Evolutionary conservation across 2,113 vertebrate genomes (phyloP), one percentile per base, ranked within the genome.

Genomic region (Dasyurus viverrinus): DNA sequence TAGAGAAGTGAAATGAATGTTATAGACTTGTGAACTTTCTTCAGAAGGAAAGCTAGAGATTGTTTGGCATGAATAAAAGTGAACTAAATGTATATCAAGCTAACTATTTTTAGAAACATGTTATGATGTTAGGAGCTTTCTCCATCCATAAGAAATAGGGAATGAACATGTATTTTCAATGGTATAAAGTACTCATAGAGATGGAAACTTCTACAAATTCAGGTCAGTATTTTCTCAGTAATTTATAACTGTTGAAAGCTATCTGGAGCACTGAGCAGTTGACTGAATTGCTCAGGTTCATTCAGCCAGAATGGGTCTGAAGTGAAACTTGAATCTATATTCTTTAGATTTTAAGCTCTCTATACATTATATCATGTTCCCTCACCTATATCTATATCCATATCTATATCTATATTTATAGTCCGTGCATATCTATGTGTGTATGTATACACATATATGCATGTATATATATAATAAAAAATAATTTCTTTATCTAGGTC

Each of bases 81-180:
- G 92, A 96, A 93, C 25, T 55, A 53, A 92, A 47, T 54, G 0
- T 3, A 50, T 68, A 46, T 42, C 5, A 36, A 54, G 0, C 0
- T 8, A 95, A 0, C 6, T 68, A 42, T 84, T 84, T 42, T 94
- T 90, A 25, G 10, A 90, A 93, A 89, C 30, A 76, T 47, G 53
- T 22, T 48, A 89, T 54, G 95, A 89, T 54, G 95, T 92, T 89
- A 92, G 30, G 48, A 53, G 60, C 14, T 76, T n/a, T 19, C 36
- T n/a, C 27, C 57, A 68, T 42, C n/a, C 22, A 84, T 84, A 84
- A 23, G 14, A 7, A 54, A 54, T 54, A 54, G 54, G 54, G 22
- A 84, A n/a, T 42, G n/a, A 16, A 8, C 19, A 6, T 84, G 14
- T 42, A 84, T 84, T 84, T 84, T 84, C n/a, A 84, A n/a, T 42